Evolutionary conservation across 1,140 invertebrate genomes (phyloP), one percentile per base, ranked within the genome.

Genomic region (Temnothorax curvispinosus): DNA sequence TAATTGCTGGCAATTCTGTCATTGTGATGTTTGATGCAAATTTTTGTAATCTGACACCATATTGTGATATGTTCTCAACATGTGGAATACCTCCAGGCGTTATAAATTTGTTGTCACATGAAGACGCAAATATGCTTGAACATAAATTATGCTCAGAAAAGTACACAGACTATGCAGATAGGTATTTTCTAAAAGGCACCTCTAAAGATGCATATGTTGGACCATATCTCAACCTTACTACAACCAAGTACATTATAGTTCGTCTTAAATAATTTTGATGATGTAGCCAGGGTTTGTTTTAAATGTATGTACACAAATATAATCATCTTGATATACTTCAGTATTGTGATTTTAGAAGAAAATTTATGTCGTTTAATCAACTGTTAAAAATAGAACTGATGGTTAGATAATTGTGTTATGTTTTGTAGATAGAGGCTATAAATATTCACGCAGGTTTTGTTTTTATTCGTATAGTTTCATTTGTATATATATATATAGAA

Each of bases 1-100:
- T 77, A 47, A 44, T 64, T 32, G 9, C 41, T 77, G 75, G 75
- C 9, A 77, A 77, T 11, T 47, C 56, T 64, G 56, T 47, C 9
- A 47, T 77, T 64, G 41, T 77, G 9, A n/a, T 77, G 1, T 35
- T 11, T 47, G 18, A 47, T 35, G 9, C 15, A 47, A 64, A 47
- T 11, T 44, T 35, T 2, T 64, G 5, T 64, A 47, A 32, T 32
- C 2, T 21, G 5, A 0, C 5, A 47, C 15, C 15, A 64, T 47
- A 77, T 64, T 77, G 6, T n/a, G 3, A 64, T 5, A 64, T 62
- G 1, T 77, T 77, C 47, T 35, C 27, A 62, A 77, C 0, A 3
- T 62, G n/a, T 32, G 50, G 6, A 0, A 27, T 75, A 58, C 71
- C 71, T 41, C n/a, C 65, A 21, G 65, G 64, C n/a, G 64, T 65